Base-by-base conservation (phyloP, 35 echinoderm and acorn worm genomes). In the Holothuria glaberrima region DNA sequence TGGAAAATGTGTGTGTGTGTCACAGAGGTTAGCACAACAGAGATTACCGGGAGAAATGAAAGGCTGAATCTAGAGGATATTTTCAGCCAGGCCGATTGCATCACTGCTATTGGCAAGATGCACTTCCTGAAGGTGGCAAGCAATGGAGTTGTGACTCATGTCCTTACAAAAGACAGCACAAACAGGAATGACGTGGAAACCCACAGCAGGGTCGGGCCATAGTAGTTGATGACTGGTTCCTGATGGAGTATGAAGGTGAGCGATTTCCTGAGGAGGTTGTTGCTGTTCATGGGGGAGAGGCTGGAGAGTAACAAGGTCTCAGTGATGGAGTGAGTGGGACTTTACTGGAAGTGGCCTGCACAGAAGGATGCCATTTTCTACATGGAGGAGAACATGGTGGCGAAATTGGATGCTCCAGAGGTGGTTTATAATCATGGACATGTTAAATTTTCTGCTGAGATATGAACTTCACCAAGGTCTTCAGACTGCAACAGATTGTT, bases 321-420 rank as follows among this genome's bases (percentile, higher is more conserved):
- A 59, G 58, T 21, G 21, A 12, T 13, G 12, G 12, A 13, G 12
- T 59, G 12, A 12, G 12, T 12, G 58, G 12, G 12, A 12, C 58
- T 59, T 13, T 21, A 59, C 21, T 21, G 21, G 12, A 12, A 59
- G 21, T 59, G 21, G 12, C 58, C n/a, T n/a, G n/a, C n/a, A 59
- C 58, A 59, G 58, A 59, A 59, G 58, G 58, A 59, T 59, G 58
- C 58, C 21, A 59, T 59, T 59, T n/a, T 59, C 58, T 59, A 59
- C 58, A 59, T 59, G 12, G 58, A 59, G 58, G 58, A 59, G 58
- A 59, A 59, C 12, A 59, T 59, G 58, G 58, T 59, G 58, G 58
- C 58, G 21, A 59, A 59, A 59, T 59, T 59, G 12, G 21, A 59
- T 59, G 58, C 58, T 59, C 21, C 58, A 21, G 58, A 59, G 58